A percentile compares a stretch with the other conserved stretches of the same genome.
phyloP scores from a whole-genome alignment of 2,113 vertebrate species.

The Podarcis raffonei region DNA sequence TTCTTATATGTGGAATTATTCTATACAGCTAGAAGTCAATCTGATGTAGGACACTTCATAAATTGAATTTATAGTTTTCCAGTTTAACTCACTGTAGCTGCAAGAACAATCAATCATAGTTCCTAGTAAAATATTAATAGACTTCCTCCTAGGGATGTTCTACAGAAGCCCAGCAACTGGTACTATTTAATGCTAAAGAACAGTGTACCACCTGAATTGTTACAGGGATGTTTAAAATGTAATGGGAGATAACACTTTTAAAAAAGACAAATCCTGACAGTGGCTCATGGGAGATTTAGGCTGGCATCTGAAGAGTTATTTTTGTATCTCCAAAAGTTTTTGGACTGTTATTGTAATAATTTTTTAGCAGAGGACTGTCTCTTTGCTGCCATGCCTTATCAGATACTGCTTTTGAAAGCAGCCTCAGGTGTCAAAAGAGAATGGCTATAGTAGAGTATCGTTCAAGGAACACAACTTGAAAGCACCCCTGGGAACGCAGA shows the following conservation, averaged over 20 bases:
- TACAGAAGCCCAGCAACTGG: neutral
- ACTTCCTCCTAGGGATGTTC: constrained; percentile 2
- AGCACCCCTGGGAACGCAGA: neutral
- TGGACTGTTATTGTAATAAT: too few species aligned
- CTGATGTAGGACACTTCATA: constrained; percentile 10
- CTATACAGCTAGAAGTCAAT: neutral
- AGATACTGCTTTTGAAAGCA: neutral
- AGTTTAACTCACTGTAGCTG: constrained; percentile 4
- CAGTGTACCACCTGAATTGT: neutral
- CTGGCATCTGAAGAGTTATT: neutral
- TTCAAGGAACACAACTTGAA: neutral
- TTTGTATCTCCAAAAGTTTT: neutral
- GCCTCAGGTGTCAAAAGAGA: neutral
- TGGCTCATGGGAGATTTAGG: neutral
- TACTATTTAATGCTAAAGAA: constrained; percentile 14
- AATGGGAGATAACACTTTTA: neutral
- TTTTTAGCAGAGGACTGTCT: neutral
- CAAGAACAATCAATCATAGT: constrained; percentile 20
- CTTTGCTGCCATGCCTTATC: neutral
- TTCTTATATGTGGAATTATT: neutral
- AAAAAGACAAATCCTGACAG: neutral
- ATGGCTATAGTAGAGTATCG: neutral
- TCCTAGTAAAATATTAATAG: constrained; percentile 28
- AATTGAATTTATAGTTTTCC: constrained; percentile 29
- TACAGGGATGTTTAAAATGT: neutral